Evolutionary conservation across 2,113 vertebrate species (phyloP).

Genomic region (Myotis lucifugus): DNA sequence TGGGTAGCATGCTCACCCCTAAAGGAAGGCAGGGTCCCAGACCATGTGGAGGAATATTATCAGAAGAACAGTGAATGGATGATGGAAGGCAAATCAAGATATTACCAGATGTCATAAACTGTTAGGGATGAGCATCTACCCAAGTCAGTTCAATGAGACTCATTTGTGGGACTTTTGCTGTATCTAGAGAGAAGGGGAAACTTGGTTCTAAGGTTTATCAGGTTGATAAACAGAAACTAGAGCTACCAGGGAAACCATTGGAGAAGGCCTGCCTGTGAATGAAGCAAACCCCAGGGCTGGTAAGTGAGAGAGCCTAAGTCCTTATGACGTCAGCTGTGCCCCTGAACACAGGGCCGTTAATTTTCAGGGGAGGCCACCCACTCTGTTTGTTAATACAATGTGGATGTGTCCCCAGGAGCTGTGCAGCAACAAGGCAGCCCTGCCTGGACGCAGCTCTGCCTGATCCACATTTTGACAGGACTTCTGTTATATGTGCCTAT

Average conservation of each 20-base stretch:
- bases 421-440: background rate
- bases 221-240: background rate
- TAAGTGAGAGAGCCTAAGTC: background rate
- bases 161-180: background rate
- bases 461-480: background rate
- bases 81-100: background rate
- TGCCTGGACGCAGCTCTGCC: background rate
- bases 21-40: background rate
- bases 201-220: background rate
- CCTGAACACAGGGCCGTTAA: background rate
- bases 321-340: background rate
- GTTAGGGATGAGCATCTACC: background rate
- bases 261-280: background rate
- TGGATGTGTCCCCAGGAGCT: background rate
- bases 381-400: background rate
- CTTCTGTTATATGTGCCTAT: background rate
- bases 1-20: background rate
- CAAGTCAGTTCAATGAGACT: background rate
- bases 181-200: background rate
- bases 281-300: background rate
- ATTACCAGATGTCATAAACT: background rate
- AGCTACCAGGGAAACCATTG: background rate
- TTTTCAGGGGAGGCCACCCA: too few relatives aligned
- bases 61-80: background rate
- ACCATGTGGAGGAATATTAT: background rate